These are phyloP conservation scores for Amphiduros pacificus DNA, from an alignment of 2,888 invertebrate genomes.

Conservation along the genomic window DNA sequence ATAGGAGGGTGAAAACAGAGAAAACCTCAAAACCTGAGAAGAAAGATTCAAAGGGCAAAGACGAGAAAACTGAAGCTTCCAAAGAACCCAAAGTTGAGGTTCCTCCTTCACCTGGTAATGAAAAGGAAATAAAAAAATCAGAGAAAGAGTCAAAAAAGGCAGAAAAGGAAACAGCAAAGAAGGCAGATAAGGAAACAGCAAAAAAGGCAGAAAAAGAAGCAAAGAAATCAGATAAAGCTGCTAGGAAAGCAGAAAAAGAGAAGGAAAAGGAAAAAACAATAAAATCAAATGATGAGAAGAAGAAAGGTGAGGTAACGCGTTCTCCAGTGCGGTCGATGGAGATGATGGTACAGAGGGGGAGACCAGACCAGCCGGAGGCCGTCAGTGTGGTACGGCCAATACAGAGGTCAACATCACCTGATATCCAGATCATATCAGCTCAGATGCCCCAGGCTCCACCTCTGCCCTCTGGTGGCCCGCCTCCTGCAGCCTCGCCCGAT, in stretches of 20 bases:
- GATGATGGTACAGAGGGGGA: too few relatives aligned
- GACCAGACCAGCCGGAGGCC: too few relatives aligned
- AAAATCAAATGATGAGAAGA: not conserved
- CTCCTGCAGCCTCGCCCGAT: slow-evolving; percentile 18
- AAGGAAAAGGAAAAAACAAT: not conserved
- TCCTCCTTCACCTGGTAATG: too few relatives aligned
- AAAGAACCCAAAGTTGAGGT: too few relatives aligned
- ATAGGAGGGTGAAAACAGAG: not conserved
- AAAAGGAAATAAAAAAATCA: too few relatives aligned
- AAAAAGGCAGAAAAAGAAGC: not conserved
- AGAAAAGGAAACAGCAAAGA: too few relatives aligned
- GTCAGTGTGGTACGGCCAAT: not conserved
- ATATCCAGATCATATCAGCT: not conserved
- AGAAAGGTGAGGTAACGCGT: not conserved
- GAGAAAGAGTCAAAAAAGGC: too few relatives aligned
- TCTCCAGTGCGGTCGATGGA: too few relatives aligned
- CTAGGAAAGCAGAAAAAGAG: not conserved
- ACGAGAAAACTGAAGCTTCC: too few relatives aligned
- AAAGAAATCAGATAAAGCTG: not conserved
- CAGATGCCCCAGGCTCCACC: not conserved
- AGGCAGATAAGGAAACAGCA: not conserved
- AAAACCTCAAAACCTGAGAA: not conserved
- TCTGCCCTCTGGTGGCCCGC: not conserved
- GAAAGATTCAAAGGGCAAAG: not conserved
- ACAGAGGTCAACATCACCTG: slow-evolving; percentile 1